Percentiles rank a stretch among this genome's conserved stretches.
Conservation (phyloP, 2,888 invertebrate genomes). For the Sminthurides aquaticus region DNA sequence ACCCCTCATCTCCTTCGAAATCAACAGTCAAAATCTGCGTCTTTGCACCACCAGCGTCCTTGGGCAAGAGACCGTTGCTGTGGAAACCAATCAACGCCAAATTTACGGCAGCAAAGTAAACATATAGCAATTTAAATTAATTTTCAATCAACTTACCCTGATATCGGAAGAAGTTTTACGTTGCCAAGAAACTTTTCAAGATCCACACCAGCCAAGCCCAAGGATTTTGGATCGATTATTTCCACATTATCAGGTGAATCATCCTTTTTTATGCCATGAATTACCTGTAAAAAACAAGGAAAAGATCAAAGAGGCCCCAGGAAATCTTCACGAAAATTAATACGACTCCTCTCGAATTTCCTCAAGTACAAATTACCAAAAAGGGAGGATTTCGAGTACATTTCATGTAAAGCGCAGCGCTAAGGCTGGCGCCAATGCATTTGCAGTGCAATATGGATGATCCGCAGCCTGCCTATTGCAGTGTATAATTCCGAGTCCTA, state of each 20-base stretch:
- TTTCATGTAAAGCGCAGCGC: no score
- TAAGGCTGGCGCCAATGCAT: not conserved
- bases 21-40: constrained; percentile 42
- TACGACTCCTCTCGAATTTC: not conserved
- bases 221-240: constrained; percentile 40
- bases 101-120: not conserved
- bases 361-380: not conserved
- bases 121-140: not conserved
- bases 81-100: not conserved
- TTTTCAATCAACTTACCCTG: constrained; percentile 28
- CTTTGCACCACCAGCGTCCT: constrained; percentile 25
- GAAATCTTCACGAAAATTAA: not conserved
- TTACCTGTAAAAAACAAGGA: constrained; percentile 8
- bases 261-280: constrained; percentile 26
- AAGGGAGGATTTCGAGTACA: not conserved
- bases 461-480: no score
- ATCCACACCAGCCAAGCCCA: constrained; percentile 38
- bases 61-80: constrained; percentile 15
- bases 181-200: constrained; percentile 41
- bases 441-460: no score
- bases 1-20: constrained; percentile 42
- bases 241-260: constrained; percentile 41
- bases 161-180: constrained; percentile 39
- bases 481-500: no score
- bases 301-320: not conserved